Conservation (phyloP, 2,113 vertebrate species). For the Malurus cyaneus region DNA sequence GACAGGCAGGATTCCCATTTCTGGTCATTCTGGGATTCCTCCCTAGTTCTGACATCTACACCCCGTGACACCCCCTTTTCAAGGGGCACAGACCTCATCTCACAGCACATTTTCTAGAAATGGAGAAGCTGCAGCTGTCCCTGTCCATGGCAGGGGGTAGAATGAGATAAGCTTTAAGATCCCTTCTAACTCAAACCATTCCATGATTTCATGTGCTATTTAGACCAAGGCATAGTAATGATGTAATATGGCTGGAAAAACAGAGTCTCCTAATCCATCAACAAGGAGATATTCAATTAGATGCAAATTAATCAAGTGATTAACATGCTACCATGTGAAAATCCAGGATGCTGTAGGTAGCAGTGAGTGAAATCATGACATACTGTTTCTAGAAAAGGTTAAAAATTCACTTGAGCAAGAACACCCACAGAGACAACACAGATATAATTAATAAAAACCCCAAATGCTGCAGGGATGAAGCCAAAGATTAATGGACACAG, state of each 20-base stretch:
- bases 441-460: slow-evolving; percentile 27
- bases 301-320: background rate
- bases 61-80: background rate
- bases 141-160: background rate
- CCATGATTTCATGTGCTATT: background rate
- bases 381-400: background rate
- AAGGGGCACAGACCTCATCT: background rate
- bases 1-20: background rate
- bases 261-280: background rate
- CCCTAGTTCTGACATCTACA: background rate
- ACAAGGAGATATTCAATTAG: background rate
- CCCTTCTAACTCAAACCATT: background rate
- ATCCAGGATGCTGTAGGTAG: background rate
- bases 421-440: background rate
- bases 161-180: background rate
- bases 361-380: background rate
- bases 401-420: background rate
- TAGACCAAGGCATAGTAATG: background rate
- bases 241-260: background rate
- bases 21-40: background rate
- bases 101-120: background rate
- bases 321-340: background rate
- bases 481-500: slow-evolving; percentile 31
- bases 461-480: slow-evolving; percentile 15
- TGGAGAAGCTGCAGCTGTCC: background rate